phyloP scores from a whole-genome alignment of 2,888 invertebrate genomes.

The Acanthococcus lagerstroemiae region DNA sequence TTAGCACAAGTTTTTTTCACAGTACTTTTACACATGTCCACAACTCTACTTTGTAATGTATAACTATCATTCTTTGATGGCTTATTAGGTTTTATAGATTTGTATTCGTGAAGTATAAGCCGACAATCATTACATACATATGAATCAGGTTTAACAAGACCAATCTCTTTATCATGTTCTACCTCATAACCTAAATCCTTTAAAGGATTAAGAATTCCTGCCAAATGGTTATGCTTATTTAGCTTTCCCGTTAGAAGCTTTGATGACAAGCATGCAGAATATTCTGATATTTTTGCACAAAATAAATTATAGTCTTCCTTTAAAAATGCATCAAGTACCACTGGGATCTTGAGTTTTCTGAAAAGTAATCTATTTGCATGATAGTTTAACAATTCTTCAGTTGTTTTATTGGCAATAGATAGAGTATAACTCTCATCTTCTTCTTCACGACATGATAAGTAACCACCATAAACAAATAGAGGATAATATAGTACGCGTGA shows the following conservation, averaged over 20 bases:
- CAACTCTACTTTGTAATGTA: not conserved
- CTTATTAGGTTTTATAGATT: not conserved
- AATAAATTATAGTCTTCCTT: not conserved
- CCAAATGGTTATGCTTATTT: not conserved
- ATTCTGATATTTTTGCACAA: not conserved
- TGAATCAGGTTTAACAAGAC: not conserved
- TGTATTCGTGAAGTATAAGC: not conserved
- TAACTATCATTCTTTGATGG: not conserved
- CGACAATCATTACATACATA: not conserved
- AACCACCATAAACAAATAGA: not conserved
- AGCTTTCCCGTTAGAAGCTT: not conserved
- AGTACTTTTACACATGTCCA: not conserved
- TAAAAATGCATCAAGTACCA: not conserved
- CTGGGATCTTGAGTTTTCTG: not conserved
- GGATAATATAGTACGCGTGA: not conserved
- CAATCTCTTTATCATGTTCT: slow-evolving; percentile 2
- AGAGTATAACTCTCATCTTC: not conserved
- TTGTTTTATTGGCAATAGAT: not conserved
- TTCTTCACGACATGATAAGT: not conserved
- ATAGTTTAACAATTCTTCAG: not conserved
- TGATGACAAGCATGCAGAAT: not conserved
- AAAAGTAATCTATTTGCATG: not conserved
- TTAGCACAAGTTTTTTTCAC: not conserved
- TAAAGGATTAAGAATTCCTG: not conserved
- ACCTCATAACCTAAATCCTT: not conserved